Conservation (phyloP, 2,797 vertebrate species). For the Orestias chungarensis region DNA sequence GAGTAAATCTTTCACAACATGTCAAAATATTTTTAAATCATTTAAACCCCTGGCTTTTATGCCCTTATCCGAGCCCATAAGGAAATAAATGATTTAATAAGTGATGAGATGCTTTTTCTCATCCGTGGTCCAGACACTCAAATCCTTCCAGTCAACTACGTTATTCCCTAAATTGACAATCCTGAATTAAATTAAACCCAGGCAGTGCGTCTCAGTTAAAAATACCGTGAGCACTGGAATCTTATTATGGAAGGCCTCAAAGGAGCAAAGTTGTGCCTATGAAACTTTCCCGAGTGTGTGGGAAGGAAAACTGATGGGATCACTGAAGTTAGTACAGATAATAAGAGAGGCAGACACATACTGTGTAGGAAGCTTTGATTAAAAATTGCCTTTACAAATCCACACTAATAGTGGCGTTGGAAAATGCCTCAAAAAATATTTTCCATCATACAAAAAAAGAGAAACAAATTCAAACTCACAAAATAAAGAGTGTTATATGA, state of each 20-base stretch:
- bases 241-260: slow-evolving; percentile 11
- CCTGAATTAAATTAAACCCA: slow-evolving; percentile 41
- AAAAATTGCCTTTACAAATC: neutral
- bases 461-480: slow-evolving; percentile 1
- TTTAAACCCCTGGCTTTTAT: slow-evolving; percentile 61
- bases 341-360: slow-evolving; percentile 3
- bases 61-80: slow-evolving; percentile 57
- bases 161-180: slow-evolving; percentile 22
- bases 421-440: neutral
- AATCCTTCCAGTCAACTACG: slow-evolving; percentile 26
- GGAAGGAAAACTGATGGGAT: neutral
- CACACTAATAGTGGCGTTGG: neutral
- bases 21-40: slow-evolving; percentile 60
- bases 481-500: neutral
- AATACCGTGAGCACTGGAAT: slow-evolving; percentile 15
- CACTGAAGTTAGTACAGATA: neutral
- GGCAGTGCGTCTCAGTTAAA: slow-evolving; percentile 35
- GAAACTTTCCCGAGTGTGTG: neutral
- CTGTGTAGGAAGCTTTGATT: neutral
- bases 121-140: slow-evolving; percentile 23
- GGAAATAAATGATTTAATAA: slow-evolving; percentile 66
- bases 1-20: slow-evolving; percentile 48
- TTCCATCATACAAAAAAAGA: neutral
- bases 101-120: slow-evolving; percentile 47
- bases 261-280: slow-evolving; percentile 8